phyloP scores from a whole-genome alignment of 2,113 vertebrate genomes.

The Crotalus tigris region DNA sequence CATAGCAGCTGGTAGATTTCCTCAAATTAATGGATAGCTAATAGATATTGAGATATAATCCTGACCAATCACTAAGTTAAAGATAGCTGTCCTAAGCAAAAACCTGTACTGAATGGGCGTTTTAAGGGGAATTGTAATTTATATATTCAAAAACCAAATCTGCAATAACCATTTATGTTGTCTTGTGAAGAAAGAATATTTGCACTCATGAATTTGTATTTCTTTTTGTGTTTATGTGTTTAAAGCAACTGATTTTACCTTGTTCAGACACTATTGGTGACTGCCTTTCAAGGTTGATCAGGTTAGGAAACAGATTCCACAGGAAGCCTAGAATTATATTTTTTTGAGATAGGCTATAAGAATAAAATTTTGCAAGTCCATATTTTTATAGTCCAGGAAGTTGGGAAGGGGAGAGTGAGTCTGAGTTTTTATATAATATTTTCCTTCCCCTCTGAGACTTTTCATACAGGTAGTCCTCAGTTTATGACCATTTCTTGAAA shows the following conservation, averaged over 20 bases:
- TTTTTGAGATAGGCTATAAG: neutral
- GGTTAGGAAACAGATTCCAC: neutral
- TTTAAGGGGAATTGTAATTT: neutral
- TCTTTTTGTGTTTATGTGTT: neutral
- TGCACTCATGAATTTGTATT: neutral
- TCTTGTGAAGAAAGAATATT: neutral
- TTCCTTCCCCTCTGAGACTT: too few species aligned
- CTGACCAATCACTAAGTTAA: neutral
- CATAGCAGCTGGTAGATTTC: neutral
- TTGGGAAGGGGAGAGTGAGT: neutral
- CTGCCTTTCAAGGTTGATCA: neutral
- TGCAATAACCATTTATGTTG: neutral
- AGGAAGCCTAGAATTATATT: neutral
- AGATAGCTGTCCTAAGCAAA: neutral
- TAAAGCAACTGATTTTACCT: neutral
- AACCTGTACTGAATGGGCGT: neutral
- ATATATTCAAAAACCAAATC: neutral
- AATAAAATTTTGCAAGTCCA: neutral
- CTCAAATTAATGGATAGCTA: neutral
- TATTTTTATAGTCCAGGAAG: neutral
- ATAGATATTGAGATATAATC: neutral
- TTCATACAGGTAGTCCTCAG: neutral
- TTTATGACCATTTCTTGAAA: neutral
- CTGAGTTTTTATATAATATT: neutral
- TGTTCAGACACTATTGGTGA: neutral